Evolutionary conservation across 2,797 vertebrate genomes (phyloP), one percentile per base, ranked within the genome.

Genomic region (Pelochelys cantorii): DNA sequence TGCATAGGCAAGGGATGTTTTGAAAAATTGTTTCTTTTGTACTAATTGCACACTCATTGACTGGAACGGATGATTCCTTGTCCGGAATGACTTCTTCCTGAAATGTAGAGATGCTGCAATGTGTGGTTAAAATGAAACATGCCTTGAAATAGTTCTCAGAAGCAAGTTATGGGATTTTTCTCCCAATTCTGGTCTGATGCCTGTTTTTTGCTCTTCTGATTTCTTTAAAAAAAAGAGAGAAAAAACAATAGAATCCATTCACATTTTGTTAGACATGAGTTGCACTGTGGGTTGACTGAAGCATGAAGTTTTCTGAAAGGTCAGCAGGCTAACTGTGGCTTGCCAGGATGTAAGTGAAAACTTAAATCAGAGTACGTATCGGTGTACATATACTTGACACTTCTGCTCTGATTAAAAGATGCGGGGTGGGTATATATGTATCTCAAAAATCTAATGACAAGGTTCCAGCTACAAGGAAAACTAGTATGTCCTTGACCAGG

Each of bases 11-110:
- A 87, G 74, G 80, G 78, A 85, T 90, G 85, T 93, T 95, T 93
- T 90, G 91, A 91, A 90, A 96, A 92, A 88, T 82, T 18, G 12
- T 86, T 95, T 89, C 92, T 97, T 75, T 96, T 96, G 94, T 92
- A n/a, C 82, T 0, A 13, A 48, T 77, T 42, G 74, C 25, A 52
- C 13, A 77, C 27, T 13, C 91, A 96, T 75, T 57, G 91, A 87
- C 89, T 89, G 85, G 57, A 94, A 85, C 57, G 90, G 88, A 90
- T 79, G 92, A 84, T 89, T 90, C 94, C 10, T 37, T 34, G 34
- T 91, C 81, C 52, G 81, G 0, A 29, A 53, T 93, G 91, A 94
- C 95, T 94, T 92, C 89, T 94, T 82, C 87, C 86, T 54, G 82
- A 78, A 88, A 92, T 1, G 0, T 57, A 77, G 96, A 75, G 83